Conservation (phyloP, 1,140 invertebrate genomes). For the Matsumurasca onukii region DNA sequence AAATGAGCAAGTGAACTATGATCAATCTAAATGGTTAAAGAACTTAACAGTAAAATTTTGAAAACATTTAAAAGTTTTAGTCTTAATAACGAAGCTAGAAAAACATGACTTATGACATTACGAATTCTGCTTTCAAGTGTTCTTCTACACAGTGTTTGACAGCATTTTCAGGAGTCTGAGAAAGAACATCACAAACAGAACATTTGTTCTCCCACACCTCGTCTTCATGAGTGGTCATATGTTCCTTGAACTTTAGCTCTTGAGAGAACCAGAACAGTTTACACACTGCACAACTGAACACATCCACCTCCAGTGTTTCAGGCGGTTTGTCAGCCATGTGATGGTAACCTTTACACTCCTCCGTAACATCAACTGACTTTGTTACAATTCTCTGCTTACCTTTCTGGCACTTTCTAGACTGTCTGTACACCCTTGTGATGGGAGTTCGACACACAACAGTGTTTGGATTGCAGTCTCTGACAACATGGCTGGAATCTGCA, state of each 20-base stretch:
- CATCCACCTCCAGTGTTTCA: not conserved
- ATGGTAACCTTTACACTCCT: too few species aligned
- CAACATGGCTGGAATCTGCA: not conserved
- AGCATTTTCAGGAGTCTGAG: not conserved
- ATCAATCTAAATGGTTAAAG: too few species aligned
- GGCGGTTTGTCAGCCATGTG: not conserved
- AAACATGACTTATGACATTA: too few species aligned
- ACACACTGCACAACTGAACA: not conserved
- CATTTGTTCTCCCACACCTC: constrained; percentile 7
- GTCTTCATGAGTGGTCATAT: not conserved
- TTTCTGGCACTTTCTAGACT: not conserved
- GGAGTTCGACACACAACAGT: constrained; percentile 1
- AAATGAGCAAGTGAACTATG: too few species aligned
- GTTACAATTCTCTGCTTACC: too few species aligned
- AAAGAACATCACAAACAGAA: not conserved
- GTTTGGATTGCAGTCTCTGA: not conserved
- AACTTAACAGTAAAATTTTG: too few species aligned
- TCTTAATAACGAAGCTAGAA: too few species aligned
- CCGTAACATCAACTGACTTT: too few species aligned
- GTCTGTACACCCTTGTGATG: not conserved
- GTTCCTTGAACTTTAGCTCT: not conserved
- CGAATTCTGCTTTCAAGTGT: constrained; percentile 7
- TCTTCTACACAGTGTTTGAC: constrained; percentile 14
- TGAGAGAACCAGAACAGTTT: not conserved
- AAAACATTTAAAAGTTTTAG: too few species aligned